Evolutionary conservation across 2,888 invertebrate genomes (phyloP).

Genomic region (Rotaria magnacalcarata): DNA sequence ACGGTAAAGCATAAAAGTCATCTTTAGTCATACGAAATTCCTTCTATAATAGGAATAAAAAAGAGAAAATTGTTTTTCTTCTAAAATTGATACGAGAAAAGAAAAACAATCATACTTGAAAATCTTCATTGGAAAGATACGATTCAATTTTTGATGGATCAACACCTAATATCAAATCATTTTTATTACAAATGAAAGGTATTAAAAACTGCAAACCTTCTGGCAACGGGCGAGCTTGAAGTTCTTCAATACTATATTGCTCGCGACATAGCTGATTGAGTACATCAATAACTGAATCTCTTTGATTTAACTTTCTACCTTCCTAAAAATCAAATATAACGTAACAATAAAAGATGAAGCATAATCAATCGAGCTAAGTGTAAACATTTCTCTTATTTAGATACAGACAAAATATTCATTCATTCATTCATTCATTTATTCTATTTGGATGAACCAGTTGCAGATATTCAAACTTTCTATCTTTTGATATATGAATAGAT

Average conservation of each 20-base stretch:
- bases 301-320: constrained; percentile 47
- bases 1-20: constrained; percentile 74
- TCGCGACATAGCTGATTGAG: background rate
- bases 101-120: constrained; percentile 60
- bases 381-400: too few relatives aligned
- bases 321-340: constrained; percentile 49
- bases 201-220: constrained; percentile 64
- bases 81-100: background rate
- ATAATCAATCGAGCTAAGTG: too few relatives aligned
- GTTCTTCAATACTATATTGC: constrained; percentile 70
- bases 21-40: constrained; percentile 73
- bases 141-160: constrained; percentile 80
- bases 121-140: constrained; percentile 76
- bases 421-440: too few relatives aligned
- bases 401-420: too few relatives aligned
- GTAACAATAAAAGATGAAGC: background rate
- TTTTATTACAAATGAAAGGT: background rate
- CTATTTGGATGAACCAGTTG: too few relatives aligned
- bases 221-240: constrained; percentile 78
- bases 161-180: constrained; percentile 60
- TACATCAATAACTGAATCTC: constrained; percentile 16
- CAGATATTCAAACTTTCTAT: too few relatives aligned
- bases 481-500: too few relatives aligned
- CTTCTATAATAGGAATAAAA: constrained; percentile 62
- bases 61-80: background rate